Evolutionary conservation across 2,888 invertebrate genomes (phyloP), one percentile per base, ranked within the genome.

Genomic region (Diarsia mendica): DNA sequence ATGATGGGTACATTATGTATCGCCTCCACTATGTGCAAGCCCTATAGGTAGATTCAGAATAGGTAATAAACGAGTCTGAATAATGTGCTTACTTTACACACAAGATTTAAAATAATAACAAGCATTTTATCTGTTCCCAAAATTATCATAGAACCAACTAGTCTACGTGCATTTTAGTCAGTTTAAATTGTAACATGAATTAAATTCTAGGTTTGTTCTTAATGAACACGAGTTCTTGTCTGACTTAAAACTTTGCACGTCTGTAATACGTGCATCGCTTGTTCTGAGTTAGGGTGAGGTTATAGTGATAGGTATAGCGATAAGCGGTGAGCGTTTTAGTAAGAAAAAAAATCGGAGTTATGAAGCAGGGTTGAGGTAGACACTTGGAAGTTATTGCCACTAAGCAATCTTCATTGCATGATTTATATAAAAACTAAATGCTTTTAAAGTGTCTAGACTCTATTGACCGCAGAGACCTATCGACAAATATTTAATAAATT

Each of bases 141-240:
- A 80, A 79, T 55, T 71, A 58, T 28, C 69, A 84, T 69, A 49
- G 3, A 9, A 44, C 33, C 33, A 53, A 70, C 49, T 20, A 61
- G 67, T 70, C 71, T 78, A 65, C 63, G 33, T 75, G 68, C 33
- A 80, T 76, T 73, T 79, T 65, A 79, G 67, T 70, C 74, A 77
- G 75, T 87, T 83, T 78, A 83, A 85, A 84, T 75, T 78, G 81
- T 73, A 83, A 83, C 79, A 82, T 46, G 80, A 85, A 80, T 80
- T 79, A 81, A 83, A 83, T 75, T 75, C 75, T 74, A 74, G 82
- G 83, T 88, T 85, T 88, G 84, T 86, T 90, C 88, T 87, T 90
- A 89, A 91, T 91, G 90, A 91, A 91, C 87, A 89, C 68, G 83
- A 77, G 81, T 87, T 83, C 89, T 88, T 83, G 89, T 89, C 88